Base-by-base conservation (phyloP, 2,888 invertebrate genomes). In the Lasioglossum morio region DNA sequence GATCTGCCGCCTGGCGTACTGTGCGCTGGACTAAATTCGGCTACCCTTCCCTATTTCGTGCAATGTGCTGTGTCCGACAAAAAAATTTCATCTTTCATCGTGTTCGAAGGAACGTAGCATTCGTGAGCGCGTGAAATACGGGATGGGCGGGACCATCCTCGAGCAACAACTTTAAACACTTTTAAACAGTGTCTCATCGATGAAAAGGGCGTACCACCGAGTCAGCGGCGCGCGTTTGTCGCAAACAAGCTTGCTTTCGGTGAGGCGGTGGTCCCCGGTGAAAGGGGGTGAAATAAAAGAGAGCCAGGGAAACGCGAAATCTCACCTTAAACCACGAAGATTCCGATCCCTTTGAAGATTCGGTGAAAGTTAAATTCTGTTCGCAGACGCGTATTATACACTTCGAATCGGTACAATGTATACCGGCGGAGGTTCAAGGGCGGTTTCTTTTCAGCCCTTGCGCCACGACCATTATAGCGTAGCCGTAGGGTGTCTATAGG, bases 401-500 rank as follows among this genome's bases (percentile, higher is more conserved):
- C 75, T 43, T 76, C 53, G 48, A 81, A 83, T 79, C 79, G 79
- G 77, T 75, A 82, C 77, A 60, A 48, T 79, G 63, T 79, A 80
- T 46, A 78, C 66, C 69, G 69, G 79, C 60, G 77, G 48, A 85
- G 77, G 70, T 79, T 81, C 40, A 84, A 85, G 90, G 91, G 91
- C 89, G 89, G 91, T 91, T 88, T 92, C 91, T 92, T 91, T 93
- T 92, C 91, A 93, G 88, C 91, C 88, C 85, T 86, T 79, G 87
- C 84, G 87, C 83, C 91, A 89, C 88, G 92, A 90, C 94, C 94
- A 94, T 94, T 94, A 94, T 93, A 93, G 91, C 91, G 87, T 93
- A 92, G 94, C 94, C 94, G 89, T 88, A 89, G 94, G 94, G 94
- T 92, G 92, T 92, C 93, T 91, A 91, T 90, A 90, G 90, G 91